phyloP scores from a whole-genome alignment of 2,113 vertebrate genomes.

The Cranoglanis bouderius region DNA sequence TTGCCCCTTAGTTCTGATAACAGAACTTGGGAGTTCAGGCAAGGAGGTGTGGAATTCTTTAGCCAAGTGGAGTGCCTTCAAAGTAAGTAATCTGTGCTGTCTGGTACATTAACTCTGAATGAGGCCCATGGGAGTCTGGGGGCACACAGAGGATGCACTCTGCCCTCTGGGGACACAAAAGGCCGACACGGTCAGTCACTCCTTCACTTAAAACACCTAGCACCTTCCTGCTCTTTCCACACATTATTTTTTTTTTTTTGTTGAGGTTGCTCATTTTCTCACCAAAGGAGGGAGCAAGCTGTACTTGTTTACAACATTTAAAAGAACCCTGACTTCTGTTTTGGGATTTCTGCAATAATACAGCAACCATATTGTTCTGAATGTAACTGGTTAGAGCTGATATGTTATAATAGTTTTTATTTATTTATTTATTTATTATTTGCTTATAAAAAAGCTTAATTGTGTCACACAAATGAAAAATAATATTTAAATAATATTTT shows the following conservation, averaged over 20 bases:
- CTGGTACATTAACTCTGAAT: slow-evolving; percentile 57
- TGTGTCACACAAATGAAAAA: background rate
- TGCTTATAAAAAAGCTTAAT: background rate
- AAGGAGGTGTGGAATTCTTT: slow-evolving; percentile 47
- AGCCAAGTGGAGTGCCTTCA: slow-evolving; percentile 45
- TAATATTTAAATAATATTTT: background rate
- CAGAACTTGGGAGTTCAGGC: slow-evolving; percentile 36
- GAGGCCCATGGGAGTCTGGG: slow-evolving; percentile 52
- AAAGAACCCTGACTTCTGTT: slow-evolving; percentile 40
- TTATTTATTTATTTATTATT: background rate
- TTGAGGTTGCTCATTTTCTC: slow-evolving; percentile 39
- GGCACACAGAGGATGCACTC: slow-evolving; percentile 53
- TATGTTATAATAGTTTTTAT: background rate
- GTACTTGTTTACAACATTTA: slow-evolving; percentile 35
- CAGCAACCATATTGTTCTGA: background rate
- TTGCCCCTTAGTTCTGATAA: slow-evolving; percentile 43
- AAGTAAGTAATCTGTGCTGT: slow-evolving; percentile 55
- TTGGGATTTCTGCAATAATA: background rate
- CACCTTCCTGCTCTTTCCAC: slow-evolving; percentile 33
- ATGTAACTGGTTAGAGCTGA: background rate
- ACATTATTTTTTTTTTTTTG: slow-evolving; percentile 13
- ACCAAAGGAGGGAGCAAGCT: slow-evolving; percentile 42
- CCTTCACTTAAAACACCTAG: slow-evolving; percentile 43
- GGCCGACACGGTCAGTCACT: slow-evolving; percentile 51
- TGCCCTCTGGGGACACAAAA: slow-evolving; percentile 50